Evolutionary conservation across 2,797 vertebrate species (phyloP).

Genomic region (Otolemur crassicaudatus): DNA sequence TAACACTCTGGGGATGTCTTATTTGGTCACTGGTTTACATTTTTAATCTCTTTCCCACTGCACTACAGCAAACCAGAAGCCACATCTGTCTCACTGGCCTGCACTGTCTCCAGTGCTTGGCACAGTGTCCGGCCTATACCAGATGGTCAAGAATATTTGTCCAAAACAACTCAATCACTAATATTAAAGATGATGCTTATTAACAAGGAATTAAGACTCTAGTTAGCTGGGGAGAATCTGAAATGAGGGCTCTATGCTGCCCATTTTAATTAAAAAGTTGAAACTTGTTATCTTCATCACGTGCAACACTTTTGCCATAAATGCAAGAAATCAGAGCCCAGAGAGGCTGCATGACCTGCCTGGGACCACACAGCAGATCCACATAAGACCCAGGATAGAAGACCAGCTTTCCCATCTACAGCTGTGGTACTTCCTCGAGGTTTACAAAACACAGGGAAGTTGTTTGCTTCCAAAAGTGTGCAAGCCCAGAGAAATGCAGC

Average conservation of each 20-base stretch:
- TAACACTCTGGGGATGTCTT: no score
- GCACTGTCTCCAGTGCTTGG: not conserved
- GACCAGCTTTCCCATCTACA: not conserved
- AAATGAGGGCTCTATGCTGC: rapidly evolving
- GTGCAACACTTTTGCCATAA: not conserved
- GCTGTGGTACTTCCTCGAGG: rapidly evolving
- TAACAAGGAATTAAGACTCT: not conserved
- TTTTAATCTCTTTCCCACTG: not conserved
- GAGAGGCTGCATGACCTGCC: no score
- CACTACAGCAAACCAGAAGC: rapidly evolving
- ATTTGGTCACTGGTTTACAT: rapidly evolving
- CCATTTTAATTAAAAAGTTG: not conserved
- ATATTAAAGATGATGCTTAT: not conserved
- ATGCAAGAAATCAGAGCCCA: not conserved
- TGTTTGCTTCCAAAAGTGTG: not conserved
- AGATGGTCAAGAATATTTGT: not conserved
- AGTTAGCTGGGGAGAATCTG: not conserved
- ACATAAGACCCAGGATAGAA: rapidly evolving
- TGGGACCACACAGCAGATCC: no score
- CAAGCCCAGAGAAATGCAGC: not conserved
- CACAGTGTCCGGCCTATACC: not conserved
- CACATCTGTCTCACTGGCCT: rapidly evolving
- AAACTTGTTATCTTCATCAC: not conserved
- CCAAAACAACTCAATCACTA: not conserved
- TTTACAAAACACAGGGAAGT: not conserved